phyloP scores from a whole-genome alignment of 2,113 vertebrate genomes.

The Pluvianellus socialis region DNA sequence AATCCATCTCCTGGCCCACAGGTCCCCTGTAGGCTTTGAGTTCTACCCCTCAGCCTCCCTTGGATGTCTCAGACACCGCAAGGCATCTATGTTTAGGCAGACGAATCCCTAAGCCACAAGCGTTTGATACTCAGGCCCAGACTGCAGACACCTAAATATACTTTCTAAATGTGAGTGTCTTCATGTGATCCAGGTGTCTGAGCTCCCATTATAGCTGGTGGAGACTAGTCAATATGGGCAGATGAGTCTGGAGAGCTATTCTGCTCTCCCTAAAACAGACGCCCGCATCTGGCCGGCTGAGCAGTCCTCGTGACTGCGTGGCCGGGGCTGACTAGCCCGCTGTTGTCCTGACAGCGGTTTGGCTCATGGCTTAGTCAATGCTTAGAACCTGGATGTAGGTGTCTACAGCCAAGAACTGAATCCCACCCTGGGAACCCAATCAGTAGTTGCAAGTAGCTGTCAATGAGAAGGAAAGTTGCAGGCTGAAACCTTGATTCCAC shows the following conservation, averaged over 20 bases:
- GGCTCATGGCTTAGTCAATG: neutral
- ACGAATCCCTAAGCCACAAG: neutral
- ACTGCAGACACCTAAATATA: constrained; percentile 48
- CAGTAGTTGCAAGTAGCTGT: neutral
- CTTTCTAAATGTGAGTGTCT: constrained; percentile 27
- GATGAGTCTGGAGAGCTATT: neutral
- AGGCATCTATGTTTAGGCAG: constrained; percentile 36
- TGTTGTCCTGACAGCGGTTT: neutral
- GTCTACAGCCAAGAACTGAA: neutral
- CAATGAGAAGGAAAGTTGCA: neutral
- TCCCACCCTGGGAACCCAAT: neutral
- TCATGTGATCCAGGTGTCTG: neutral
- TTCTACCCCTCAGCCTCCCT: neutral
- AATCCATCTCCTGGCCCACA: neutral
- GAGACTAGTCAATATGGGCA: neutral
- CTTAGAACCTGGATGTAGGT: neutral
- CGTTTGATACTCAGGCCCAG: constrained; percentile 26
- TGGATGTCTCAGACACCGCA: constrained; percentile 23
- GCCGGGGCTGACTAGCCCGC: neutral
- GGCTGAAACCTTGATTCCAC: neutral
- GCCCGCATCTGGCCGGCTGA: neutral
- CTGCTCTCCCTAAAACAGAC: neutral
- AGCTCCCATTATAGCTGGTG: neutral
- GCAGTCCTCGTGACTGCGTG: neutral
- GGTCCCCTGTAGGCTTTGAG: neutral